phyloP scores from a whole-genome alignment of 2,113 vertebrate species.

The Syngnathoides biaculeatus region DNA sequence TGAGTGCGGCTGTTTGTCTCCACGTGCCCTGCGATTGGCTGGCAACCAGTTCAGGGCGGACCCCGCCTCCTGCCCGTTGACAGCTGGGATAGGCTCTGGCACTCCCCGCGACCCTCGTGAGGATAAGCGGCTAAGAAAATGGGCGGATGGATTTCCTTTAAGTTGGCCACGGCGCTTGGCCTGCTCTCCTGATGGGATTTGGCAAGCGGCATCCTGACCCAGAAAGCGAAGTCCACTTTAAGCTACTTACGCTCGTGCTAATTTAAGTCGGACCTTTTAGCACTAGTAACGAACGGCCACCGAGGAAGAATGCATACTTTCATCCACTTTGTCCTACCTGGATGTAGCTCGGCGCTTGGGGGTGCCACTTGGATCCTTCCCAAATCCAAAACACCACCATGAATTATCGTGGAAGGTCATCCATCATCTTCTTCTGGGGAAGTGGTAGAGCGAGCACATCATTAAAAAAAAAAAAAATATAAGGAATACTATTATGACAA shows the following conservation, averaged over 20 bases:
- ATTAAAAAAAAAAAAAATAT: too few relatives aligned
- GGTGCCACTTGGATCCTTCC: neutral
- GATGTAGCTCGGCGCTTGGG: neutral
- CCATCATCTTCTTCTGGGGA: too few relatives aligned
- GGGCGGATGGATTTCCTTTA: neutral
- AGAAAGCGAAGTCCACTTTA: conserved; percentile 53
- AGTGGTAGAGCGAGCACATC: too few relatives aligned
- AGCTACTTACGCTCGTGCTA: conserved; percentile 64
- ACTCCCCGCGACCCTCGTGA: too few relatives aligned
- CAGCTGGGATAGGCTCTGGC: too few relatives aligned
- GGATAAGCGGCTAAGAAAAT: too few relatives aligned
- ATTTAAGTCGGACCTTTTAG: conserved; percentile 53
- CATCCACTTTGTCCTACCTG: conserved; percentile 35
- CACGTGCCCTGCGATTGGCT: too few relatives aligned
- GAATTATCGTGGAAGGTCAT: neutral
- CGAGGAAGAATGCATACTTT: conserved; percentile 43
- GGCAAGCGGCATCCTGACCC: conserved; percentile 33
- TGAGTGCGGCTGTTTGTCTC: too few relatives aligned
- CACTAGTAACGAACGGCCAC: conserved; percentile 44
- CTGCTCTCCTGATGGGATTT: conserved; percentile 64
- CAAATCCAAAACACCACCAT: neutral
- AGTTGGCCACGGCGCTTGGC: neutral
- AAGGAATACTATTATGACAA: too few relatives aligned
- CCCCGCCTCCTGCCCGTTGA: too few relatives aligned
- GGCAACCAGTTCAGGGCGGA: too few relatives aligned